Conservation (phyloP, 2,113 vertebrate species). For the Equus przewalskii region DNA sequence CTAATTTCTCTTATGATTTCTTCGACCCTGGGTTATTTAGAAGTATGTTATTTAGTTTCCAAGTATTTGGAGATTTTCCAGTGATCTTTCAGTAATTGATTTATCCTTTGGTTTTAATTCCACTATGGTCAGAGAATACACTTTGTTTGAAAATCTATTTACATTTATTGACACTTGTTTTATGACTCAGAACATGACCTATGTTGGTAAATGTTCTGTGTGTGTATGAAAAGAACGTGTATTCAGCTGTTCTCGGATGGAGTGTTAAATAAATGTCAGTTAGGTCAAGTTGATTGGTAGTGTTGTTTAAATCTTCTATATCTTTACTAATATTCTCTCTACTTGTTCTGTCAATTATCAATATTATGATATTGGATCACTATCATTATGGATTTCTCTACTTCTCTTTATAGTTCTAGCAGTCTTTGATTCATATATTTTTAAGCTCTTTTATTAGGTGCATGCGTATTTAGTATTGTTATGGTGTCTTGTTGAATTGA, state of each 20-base stretch:
- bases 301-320: neutral
- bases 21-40: neutral
- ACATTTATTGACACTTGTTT: neutral
- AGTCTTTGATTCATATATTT: neutral
- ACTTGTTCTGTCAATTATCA: neutral
- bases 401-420: neutral
- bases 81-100: neutral
- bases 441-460: neutral
- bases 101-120: constrained; percentile 7
- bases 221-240: neutral
- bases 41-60: neutral
- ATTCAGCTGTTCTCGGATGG: neutral
- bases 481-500: neutral
- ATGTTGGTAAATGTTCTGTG: neutral
- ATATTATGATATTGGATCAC: neutral
- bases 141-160: neutral
- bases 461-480: neutral
- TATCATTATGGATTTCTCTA: neutral
- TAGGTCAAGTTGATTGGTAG: neutral
- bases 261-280: neutral
- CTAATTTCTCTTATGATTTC: constrained; percentile 13
- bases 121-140: neutral
- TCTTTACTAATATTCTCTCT: neutral
- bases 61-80: neutral
- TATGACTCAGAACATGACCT: neutral